Evolutionary conservation across 23 tunicate species (phyloP), one percentile per base, ranked within the genome.

Genomic region (Phallusia fumigata): DNA sequence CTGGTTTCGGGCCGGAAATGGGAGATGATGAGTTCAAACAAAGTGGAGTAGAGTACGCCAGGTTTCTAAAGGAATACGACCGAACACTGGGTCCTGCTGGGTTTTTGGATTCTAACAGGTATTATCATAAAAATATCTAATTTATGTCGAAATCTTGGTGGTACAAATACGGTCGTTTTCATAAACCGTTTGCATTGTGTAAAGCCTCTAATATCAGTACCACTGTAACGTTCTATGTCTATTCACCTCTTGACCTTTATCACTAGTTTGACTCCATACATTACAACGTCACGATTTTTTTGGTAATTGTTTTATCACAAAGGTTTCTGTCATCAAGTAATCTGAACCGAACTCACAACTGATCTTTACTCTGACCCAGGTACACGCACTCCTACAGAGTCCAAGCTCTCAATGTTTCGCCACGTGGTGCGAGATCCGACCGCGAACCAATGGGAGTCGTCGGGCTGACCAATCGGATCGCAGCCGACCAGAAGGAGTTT

Each of bases 401-500:
- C 0, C 65, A 83, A 32, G 78, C 92, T 11, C 45, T 80, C n/a
- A 53, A 65, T 32, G 53, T 79, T 19, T 76, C 97, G 3, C 86
- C 91, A 19, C 50, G 86, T 21, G 82, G 76, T n/a, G 19, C 28
- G 18, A 79, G 65, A 36, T 74, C 86, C 13, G 88, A 92, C 24
- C 78, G 76, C 76, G 97, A 92, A 31, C 87, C 97, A 64, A 78
- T 78, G 52, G 78, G 88, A 13, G 92, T 93, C 33, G 90, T 88
- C 13, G 87, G 86, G 21, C 65, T 93, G 44, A 87, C 87, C 45
- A 83, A 85, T 35, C 87, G 87, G 19, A 85, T 86, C 45, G 97
- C 89, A 22, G 92, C 92, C 15, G 88, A 93, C 81, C 93, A 93
- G 19, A 84, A 82, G 65, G 97, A 93, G 81, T 93, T 93, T 40